Base-by-base conservation (phyloP, 1,140 invertebrate genomes). In the Penaeus chinensis region DNA sequence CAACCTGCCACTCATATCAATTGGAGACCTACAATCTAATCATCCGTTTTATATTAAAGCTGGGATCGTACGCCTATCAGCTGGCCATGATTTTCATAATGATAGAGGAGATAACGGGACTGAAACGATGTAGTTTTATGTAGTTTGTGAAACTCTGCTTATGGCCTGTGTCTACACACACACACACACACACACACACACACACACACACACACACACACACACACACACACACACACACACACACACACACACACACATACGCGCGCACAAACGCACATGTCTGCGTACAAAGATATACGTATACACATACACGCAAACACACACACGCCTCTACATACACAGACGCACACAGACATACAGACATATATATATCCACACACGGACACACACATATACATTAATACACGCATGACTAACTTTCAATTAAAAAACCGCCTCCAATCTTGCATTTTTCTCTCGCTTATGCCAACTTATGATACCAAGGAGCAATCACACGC, bases 181-280 rank as follows among this genome's bases (percentile, higher is more conserved):
- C 22, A 62, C 22, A 81, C 8, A 62, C 22, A 63, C 8, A 81
- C 22, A 63, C 27, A 81, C 22, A 63, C 22, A 81, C 22, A 63
- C 20, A 81, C 10, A 81, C 61, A 81, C 18, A 81, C 27, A 81
- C 61, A 65, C 61, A 62, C 61, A 81, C 27, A 81, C 27, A 81
- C 27, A 63, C 24, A 27, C 61, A 81, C 61, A 81, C 61, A 81
- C 61, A 81, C 24, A 65, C 27, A 81, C 61, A 65, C 27, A 65
- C 24, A 65, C 61, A 81, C 61, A 81, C 24, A 63, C 24, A 81
- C 61, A 81, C 61, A 81, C 61, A 81, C 61, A 81, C 47, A 81
- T 24, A 81, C 47, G 63, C 24, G 63, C 60, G 63, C 61, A 63
- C 24, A 81, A 27, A 81, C 61, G 65, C 61, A 81, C 32, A 81